These are phyloP conservation scores for Chlorocebus sabaeus DNA, from an alignment of 2,113 vertebrate species.

Conservation along the genomic window DNA sequence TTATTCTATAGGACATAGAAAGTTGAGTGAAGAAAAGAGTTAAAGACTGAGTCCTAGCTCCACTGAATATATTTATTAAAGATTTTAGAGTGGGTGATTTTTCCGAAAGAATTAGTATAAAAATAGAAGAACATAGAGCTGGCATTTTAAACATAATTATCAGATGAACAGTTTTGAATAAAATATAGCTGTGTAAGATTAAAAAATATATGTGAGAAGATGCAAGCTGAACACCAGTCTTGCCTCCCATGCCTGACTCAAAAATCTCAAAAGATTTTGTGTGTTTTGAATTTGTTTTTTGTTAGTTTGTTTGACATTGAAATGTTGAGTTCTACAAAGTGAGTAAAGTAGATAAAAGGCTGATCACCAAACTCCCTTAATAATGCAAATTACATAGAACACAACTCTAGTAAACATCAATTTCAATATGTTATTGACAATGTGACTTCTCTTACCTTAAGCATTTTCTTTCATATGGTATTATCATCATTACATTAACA, in stretches of 20 bases:
- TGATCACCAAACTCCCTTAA: background rate
- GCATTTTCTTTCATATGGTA: background rate
- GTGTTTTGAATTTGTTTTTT: background rate
- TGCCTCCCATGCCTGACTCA: background rate
- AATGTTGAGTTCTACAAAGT: background rate
- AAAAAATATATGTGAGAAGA: background rate
- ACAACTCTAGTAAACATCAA: background rate
- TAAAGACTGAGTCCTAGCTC: background rate
- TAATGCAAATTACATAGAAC: background rate
- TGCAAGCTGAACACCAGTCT: background rate
- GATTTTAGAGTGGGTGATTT: background rate
- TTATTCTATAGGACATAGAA: background rate
- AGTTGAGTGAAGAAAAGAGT: background rate
- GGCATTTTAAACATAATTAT: conserved; percentile 2
- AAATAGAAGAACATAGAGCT: background rate
- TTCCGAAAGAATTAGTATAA: background rate
- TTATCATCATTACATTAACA: background rate
- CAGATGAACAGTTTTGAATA: background rate
- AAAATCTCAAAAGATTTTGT: background rate
- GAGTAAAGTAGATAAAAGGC: background rate
- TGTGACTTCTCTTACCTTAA: background rate
- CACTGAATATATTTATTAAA: background rate
- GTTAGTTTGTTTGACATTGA: background rate
- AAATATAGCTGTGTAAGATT: background rate
- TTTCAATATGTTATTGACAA: background rate